These are phyloP conservation scores for Pollenia griseotomentosa DNA, from an alignment of 2,888 invertebrate species.

Conservation along the genomic window DNA sequence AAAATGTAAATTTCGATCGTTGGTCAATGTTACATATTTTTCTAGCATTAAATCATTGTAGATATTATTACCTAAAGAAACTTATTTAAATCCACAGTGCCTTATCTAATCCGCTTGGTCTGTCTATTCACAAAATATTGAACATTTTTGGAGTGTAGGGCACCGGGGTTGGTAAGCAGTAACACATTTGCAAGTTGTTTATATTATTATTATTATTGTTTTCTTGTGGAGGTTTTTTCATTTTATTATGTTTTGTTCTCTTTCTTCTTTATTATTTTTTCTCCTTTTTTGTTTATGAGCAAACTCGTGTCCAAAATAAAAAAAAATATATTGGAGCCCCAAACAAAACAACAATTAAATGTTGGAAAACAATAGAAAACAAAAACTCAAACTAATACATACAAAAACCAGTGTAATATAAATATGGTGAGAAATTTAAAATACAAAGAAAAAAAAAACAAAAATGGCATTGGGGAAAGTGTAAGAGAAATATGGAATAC, in stretches of 20 bases:
- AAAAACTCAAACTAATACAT: slow-evolving; percentile 12
- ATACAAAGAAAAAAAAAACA: slow-evolving; percentile 15
- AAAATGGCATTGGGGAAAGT: background rate
- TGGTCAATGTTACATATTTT: no score
- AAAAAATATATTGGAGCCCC: background rate
- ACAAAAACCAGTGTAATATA: slow-evolving; percentile 8
- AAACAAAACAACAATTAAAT: slow-evolving; percentile 63
- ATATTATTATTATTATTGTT: background rate
- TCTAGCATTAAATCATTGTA: no score
- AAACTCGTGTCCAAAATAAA: slow-evolving; percentile 29
- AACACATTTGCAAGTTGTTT: slow-evolving; percentile 17
- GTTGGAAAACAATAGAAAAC: slow-evolving; percentile 7
- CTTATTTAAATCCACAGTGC: background rate
- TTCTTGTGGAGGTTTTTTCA: slow-evolving; percentile 54
- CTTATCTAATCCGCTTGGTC: background rate
- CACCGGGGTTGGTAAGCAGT: background rate
- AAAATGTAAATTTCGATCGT: background rate
- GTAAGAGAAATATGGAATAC: slow-evolving; percentile 61
- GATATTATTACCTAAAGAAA: no score
- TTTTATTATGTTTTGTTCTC: slow-evolving; percentile 32
- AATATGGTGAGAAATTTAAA: slow-evolving; percentile 24
- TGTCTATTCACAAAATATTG: background rate
- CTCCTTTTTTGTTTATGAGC: slow-evolving; percentile 21
- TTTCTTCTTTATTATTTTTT: slow-evolving; percentile 42
- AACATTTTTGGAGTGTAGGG: background rate